Evolutionary conservation across 2,888 invertebrate genomes (phyloP), one percentile per base, ranked within the genome.

Genomic region (Diaphora mendica): DNA sequence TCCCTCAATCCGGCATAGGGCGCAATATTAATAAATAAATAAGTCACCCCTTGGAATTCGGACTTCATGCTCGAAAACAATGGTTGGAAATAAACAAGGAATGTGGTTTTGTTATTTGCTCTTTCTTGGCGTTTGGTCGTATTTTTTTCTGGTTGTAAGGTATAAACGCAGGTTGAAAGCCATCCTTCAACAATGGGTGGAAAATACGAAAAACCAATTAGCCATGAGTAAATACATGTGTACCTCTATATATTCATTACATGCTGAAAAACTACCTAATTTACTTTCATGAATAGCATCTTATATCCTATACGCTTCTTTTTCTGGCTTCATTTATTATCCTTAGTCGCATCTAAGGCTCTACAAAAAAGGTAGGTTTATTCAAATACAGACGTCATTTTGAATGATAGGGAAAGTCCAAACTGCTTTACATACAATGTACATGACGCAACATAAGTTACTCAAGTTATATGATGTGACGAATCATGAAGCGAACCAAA

Each of bases 401-500:
- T 13, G 59, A 44, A 48, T 39, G 72, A 39, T 48, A 72, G 68
- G 30, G 62, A 77, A 42, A 67, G 48, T 48, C 30, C 48, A 48
- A 44, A 74, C n/a, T 71, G 20, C 35, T 65, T 26, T 39, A 35
- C 65, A 69, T 69, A 62, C 51, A 69, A 39, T 33, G 59, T 69
- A 42, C 51, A 69, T 76, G 68, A 66, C 26, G 71, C 67, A 71
- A 74, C 62, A 59, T 64, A 68, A 44, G 66, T 68, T 17, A 59
- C 69, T 51, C n/a, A 48, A 51, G 55, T 74, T 70, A 74, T 71
- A 44, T 74, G 74, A 71, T 62, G 68, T 75, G 70, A 62, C 73
- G 59, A 73, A 75, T 78, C 39, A 64, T 59, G 30, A 73, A 74
- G 73, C 71, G 64, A 70, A 64, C 9, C 70, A 59, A 76, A 70